These are phyloP conservation scores for Petrolisthes manimaculis DNA, from an alignment of 2,888 invertebrate genomes.

Conservation along the genomic window DNA sequence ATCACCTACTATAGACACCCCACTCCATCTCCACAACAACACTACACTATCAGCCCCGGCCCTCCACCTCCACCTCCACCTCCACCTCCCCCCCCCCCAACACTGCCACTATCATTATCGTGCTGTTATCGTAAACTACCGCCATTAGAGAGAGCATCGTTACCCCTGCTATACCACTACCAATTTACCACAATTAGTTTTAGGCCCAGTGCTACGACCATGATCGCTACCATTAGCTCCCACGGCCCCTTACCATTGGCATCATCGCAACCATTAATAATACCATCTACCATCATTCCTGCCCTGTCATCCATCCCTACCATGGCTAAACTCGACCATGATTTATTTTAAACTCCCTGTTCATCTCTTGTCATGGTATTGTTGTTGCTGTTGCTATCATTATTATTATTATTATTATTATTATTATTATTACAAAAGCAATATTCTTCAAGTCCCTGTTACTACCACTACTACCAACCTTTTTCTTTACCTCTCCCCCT, in stretches of 20 bases:
- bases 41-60: not conserved
- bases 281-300: constrained; percentile 10
- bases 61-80: not conserved
- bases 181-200: too few species aligned
- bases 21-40: too few species aligned
- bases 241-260: not conserved
- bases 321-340: not conserved
- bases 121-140: not conserved
- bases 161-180: too few species aligned
- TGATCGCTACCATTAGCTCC: not conserved
- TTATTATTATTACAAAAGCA: not conserved
- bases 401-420: not conserved
- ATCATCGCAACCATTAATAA: not conserved
- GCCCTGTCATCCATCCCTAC: not conserved
- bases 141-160: too few species aligned
- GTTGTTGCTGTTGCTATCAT: too few species aligned
- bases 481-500: not conserved
- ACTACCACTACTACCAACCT: not conserved
- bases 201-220: too few species aligned
- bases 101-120: not conserved
- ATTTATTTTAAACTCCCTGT: too few species aligned
- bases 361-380: too few species aligned
- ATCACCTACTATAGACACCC: too few species aligned
- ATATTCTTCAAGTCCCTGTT: not conserved
- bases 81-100: not conserved